Base-by-base conservation (phyloP, 2,113 vertebrate genomes). In the Pachypanchax playfairii region DNA sequence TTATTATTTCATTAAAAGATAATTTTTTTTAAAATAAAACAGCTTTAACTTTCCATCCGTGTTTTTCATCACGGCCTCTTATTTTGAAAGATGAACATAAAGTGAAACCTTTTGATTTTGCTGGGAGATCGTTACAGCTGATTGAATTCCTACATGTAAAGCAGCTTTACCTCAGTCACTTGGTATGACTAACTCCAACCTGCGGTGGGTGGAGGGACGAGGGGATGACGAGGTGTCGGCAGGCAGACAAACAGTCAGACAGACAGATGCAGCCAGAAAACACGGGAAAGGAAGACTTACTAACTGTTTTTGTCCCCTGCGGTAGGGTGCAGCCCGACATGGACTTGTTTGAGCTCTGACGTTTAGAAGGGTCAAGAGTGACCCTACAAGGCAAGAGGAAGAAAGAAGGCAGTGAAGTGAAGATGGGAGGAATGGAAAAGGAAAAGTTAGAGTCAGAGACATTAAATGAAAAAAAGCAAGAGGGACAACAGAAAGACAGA, bases 321-420 rank as follows among this genome's bases (percentile, higher is more conserved):
- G 95, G 94, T 88, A 96, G 92, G 90, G 94, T 93, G 87, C 94
- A 92, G 87, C 96, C 95, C 80, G 96, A 96, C 85, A 98, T 92
- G 70, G 94, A 96, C 91, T 96, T 93, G 91, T 96, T 96, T 93
- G 95, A 96, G 90, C 93, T 94, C 92, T 95, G 96, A 87, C 94
- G 93, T 93, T 98, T 96, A 93, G 95, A 95, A 85, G 96, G 95
- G 94, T 98, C 96, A 93, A 98, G 94, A 94, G 93, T 95, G 93
- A 98, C 96, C 96, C 96, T 98, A 77, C 78, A 84, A 83, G 70
- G 74, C 87, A 79, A 86, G 79, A 88, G 80, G 75, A 68, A 88
- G 82, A 85, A 77, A 85, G 62, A 57, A 78, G 56, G 61, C 75
- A 52, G 74, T 77, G 76, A 78, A 53, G 75, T 76, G 49, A 70